Evolutionary conservation across 2,113 vertebrate genomes (phyloP).

Genomic region (Terrapene triunguis): DNA sequence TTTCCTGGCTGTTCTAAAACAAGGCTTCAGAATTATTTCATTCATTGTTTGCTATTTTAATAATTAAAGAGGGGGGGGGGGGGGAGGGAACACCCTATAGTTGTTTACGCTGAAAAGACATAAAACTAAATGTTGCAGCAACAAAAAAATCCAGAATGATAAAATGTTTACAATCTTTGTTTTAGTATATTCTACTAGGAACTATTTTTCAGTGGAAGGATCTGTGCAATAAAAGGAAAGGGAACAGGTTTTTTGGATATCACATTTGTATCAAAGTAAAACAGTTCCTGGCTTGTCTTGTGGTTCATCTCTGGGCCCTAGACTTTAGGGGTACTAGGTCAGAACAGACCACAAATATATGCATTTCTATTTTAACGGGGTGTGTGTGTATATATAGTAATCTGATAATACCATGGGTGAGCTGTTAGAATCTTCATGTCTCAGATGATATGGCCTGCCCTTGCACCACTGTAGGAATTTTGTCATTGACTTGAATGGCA

Average conservation of each 20-base stretch:
- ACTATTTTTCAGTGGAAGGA: neutral
- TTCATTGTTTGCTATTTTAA: neutral
- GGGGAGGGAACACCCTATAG: neutral
- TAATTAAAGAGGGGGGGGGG: neutral
- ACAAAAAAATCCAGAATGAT: neutral
- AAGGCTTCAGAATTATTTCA: neutral
- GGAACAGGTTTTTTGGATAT: neutral
- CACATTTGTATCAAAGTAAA: neutral
- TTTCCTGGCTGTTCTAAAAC: neutral
- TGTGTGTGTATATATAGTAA: neutral
- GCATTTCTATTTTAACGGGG: neutral
- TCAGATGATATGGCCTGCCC: fast-evolving
- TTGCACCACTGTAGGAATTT: neutral
- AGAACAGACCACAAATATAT: neutral
- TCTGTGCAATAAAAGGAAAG: neutral
- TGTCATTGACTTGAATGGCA: neutral
- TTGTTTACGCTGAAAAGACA: neutral
- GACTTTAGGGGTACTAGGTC: fast-evolving
- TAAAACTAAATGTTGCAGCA: neutral
- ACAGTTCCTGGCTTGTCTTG: neutral
- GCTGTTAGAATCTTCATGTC: neutral
- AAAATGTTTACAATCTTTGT: neutral
- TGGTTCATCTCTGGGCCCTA: neutral
- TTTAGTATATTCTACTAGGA: neutral
- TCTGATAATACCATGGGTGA: neutral